Conservation (phyloP, 2,888 invertebrate species). For the Drosophila diplacantha region DNA sequence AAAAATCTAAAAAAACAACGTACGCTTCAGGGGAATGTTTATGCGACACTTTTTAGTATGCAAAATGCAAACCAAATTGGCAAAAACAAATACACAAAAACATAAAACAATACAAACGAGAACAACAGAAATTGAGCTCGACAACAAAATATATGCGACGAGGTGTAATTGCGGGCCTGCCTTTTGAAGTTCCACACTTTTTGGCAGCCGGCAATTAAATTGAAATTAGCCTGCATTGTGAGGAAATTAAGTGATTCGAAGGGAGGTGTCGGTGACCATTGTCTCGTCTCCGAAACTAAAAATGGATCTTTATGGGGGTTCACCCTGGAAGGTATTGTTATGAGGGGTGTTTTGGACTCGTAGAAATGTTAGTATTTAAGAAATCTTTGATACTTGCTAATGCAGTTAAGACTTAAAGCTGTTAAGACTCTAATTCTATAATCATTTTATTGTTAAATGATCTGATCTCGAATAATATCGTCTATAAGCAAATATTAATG, state of each 20-base stretch:
- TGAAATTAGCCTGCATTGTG: slow-evolving; percentile 41
- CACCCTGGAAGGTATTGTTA: not conserved
- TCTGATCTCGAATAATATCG: not conserved
- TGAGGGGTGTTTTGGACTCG: not conserved
- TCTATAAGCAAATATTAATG: not conserved
- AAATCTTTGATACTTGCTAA: not conserved
- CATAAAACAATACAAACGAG: slow-evolving; percentile 22
- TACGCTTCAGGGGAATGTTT: slow-evolving; percentile 42
- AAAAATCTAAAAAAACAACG: slow-evolving; percentile 10
- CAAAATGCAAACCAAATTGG: slow-evolving; percentile 46
- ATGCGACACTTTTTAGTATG: slow-evolving; percentile 54
- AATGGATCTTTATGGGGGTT: slow-evolving; percentile 6
- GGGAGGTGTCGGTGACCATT: slow-evolving; percentile 34
- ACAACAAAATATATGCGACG: slow-evolving; percentile 8
- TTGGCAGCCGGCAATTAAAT: slow-evolving; percentile 44
- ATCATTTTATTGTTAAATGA: not conserved
- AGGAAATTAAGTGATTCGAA: slow-evolving; percentile 23
- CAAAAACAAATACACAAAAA: slow-evolving; percentile 16
- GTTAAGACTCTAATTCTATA: not conserved
- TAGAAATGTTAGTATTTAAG: not conserved
- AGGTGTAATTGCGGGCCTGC: slow-evolving; percentile 27
- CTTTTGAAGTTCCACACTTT: slow-evolving; percentile 40
- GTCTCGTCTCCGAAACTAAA: not conserved
- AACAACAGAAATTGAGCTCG: slow-evolving; percentile 23
- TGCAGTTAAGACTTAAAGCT: not conserved